These are phyloP conservation scores for Cylindroiulus punctatus DNA, from an alignment of 2,888 invertebrate species.

Conservation along the genomic window DNA sequence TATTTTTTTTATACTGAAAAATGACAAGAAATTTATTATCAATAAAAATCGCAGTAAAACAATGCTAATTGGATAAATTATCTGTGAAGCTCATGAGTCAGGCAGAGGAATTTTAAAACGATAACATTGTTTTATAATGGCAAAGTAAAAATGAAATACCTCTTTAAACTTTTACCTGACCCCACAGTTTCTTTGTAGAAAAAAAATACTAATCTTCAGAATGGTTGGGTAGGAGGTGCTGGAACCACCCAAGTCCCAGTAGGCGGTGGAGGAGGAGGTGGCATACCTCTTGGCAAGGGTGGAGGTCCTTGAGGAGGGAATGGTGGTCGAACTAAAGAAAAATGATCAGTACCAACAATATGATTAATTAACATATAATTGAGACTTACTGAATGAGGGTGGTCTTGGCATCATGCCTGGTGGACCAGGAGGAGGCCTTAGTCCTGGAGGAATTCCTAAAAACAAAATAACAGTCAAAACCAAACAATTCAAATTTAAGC, in stretches of 20 bases:
- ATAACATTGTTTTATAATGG: not conserved
- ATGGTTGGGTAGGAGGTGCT: not conserved
- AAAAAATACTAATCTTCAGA: not conserved
- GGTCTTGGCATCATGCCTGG: slow-evolving; percentile 71
- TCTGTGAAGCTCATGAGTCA: not conserved
- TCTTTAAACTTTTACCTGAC: not conserved
- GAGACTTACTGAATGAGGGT: slow-evolving; percentile 58
- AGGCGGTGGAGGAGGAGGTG: slow-evolving; percentile 60
- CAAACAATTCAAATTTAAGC: slow-evolving; percentile 50
- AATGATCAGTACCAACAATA: not conserved
- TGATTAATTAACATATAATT: not conserved
- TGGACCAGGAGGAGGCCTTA: slow-evolving; percentile 65
- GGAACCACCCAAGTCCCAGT: slow-evolving; percentile 47
- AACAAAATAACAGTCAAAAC: slow-evolving; percentile 59
- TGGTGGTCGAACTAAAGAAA: slow-evolving; percentile 61
- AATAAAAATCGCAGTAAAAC: not conserved
- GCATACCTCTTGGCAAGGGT: slow-evolving; percentile 52
- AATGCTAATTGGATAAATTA: not conserved
- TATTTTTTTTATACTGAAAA: not conserved
- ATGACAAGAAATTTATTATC: slow-evolving; percentile 26
- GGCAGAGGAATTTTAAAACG: not conserved
- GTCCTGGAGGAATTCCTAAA: slow-evolving; percentile 59
- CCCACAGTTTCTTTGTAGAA: not conserved
- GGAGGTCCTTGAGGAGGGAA: slow-evolving; percentile 55
- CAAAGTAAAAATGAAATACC: not conserved